Percentiles rank a stretch among this genome's conserved stretches.
Evolutionary conservation across 92 coral and sea anemone species (phyloP).

Genomic region (Phenganax marumi): DNA sequence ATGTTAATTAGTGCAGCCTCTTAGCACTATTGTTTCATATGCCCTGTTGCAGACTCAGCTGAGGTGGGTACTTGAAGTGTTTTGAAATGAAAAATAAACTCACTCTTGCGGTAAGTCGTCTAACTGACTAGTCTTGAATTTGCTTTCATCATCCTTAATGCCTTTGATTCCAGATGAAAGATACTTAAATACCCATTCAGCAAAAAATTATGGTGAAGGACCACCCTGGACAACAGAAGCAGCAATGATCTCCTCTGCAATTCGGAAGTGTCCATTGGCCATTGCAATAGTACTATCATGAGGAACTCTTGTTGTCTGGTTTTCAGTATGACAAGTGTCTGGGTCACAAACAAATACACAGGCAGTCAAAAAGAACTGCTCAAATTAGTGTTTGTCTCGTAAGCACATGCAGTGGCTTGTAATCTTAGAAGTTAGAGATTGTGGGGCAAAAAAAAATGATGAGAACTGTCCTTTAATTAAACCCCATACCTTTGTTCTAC

Average conservation of each 20-base stretch:
- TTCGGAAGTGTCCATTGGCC: conserved; percentile 46
- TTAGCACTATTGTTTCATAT: no score
- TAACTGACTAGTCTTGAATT: conserved; percentile 46
- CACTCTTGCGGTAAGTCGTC: conserved; percentile 33
- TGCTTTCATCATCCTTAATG: conserved; percentile 44
- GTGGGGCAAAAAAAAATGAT: no score
- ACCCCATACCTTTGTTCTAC: no score
- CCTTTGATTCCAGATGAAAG: conserved; percentile 57
- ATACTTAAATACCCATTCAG: conserved; percentile 59
- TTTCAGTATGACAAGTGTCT: conserved; percentile 11
- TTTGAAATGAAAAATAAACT: not conserved
- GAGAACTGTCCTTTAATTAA: no score
- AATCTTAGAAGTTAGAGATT: no score
- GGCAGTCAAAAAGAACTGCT: no score
- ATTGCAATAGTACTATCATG: conserved; percentile 26
- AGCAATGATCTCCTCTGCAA: conserved; percentile 54
- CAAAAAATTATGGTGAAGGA: conserved; percentile 58
- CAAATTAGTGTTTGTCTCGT: no score
- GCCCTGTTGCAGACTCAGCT: no score
- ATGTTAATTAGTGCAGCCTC: no score
- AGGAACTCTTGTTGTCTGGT: conserved; percentile 27
- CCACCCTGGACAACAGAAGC: conserved; percentile 54
- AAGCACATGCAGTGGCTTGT: no score
- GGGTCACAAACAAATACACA: conserved; percentile 17
- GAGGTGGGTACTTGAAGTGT: not conserved